phyloP scores from a whole-genome alignment of 2,888 invertebrate species.

The Lasioglossum leucozonium region DNA sequence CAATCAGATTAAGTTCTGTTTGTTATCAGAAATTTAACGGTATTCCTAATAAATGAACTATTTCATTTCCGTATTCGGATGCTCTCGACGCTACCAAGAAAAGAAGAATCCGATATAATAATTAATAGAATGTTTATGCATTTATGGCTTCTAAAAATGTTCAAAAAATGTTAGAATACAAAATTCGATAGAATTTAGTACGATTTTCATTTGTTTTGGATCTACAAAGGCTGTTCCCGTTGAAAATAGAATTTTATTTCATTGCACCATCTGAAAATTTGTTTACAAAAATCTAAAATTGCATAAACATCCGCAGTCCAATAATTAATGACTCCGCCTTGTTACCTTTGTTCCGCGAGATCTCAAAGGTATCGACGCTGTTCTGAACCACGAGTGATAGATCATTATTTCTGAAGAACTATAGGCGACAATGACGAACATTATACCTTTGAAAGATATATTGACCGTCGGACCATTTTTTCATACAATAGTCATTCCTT shows the following conservation, averaged over 20 bases:
- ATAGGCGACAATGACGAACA: neutral
- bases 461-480: neutral
- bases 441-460: neutral
- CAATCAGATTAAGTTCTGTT: neutral
- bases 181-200: too few species aligned
- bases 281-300: too few species aligned
- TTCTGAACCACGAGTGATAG: neutral
- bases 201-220: too few species aligned
- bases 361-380: neutral
- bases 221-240: too few species aligned
- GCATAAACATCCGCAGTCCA: too few species aligned
- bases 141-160: too few species aligned
- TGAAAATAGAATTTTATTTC: too few species aligned
- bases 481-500: neutral
- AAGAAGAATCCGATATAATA: neutral
- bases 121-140: too few species aligned
- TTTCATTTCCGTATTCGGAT: neutral
- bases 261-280: too few species aligned
- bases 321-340: neutral
- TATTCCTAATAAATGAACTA: neutral
- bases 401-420: neutral
- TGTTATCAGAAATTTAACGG: neutral
- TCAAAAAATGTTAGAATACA: too few species aligned
- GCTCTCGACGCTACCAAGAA: neutral
- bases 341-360: neutral